Conservation (phyloP, 1,140 invertebrate species). For the Plectrocnemia conspersa region DNA sequence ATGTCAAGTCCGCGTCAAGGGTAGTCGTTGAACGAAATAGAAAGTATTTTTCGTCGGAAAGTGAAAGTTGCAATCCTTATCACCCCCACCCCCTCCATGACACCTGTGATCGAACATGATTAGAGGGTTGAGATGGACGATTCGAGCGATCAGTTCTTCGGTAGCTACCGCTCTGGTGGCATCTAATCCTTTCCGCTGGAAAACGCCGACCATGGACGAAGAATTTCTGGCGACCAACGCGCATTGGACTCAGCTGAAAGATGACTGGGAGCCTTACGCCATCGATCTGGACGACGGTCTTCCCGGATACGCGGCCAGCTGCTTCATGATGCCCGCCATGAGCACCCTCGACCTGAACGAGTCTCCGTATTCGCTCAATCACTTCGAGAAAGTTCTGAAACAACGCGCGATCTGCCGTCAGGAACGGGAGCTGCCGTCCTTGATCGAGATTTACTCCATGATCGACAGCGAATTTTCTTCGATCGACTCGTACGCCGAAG, state of each 20-base stretch:
- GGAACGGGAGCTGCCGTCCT: background rate
- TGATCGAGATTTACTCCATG: background rate
- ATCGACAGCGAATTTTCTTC: too few relatives aligned
- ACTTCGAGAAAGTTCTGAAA: conserved; percentile 2
- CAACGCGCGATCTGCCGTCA: too few relatives aligned
- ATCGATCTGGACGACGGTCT: conserved; percentile 38
- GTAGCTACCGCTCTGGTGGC: background rate
- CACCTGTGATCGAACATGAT: too few relatives aligned
- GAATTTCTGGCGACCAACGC: conserved; percentile 43
- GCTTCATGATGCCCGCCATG: background rate
- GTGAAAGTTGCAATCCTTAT: too few relatives aligned
- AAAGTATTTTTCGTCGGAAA: too few relatives aligned
- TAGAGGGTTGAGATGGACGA: too few relatives aligned
- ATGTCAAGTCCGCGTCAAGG: too few relatives aligned
- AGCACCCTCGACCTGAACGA: background rate
- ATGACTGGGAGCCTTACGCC: conserved; percentile 43
- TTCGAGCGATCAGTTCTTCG: background rate
- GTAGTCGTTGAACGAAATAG: too few relatives aligned
- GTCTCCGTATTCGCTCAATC: background rate
- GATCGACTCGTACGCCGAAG: background rate
- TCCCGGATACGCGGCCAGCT: too few relatives aligned
- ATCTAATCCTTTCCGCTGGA: background rate
- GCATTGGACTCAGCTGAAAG: conserved; percentile 44
- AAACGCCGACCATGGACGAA: conserved; percentile 34
- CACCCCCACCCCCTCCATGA: too few relatives aligned